A percentile compares a stretch with the other conserved stretches of the same genome.
Evolutionary conservation across 2,797 vertebrate genomes (phyloP).

Genomic region (Selene dorsalis): DNA sequence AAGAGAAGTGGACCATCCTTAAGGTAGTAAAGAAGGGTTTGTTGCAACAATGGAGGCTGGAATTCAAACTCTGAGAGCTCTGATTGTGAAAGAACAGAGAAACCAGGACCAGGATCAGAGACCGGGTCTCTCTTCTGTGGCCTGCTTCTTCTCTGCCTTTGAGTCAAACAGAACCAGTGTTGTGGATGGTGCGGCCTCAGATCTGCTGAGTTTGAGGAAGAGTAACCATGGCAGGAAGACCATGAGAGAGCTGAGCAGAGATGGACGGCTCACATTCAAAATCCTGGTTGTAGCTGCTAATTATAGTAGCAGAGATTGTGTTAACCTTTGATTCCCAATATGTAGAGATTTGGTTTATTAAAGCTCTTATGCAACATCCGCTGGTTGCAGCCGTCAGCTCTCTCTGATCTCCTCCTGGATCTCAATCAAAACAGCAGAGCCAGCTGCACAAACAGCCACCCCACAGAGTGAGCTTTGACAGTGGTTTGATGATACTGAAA

Average conservation of each 20-base stretch:
- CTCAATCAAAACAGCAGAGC: slow-evolving; percentile 76
- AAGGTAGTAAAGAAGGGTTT: slow-evolving; percentile 84
- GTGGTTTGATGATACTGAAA: slow-evolving; percentile 67
- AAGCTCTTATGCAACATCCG: slow-evolving; percentile 23
- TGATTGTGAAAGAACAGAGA: slow-evolving; percentile 67
- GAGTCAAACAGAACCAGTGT: slow-evolving; percentile 62
- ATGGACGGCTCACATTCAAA: slow-evolving; percentile 12
- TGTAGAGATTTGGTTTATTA: slow-evolving; percentile 32
- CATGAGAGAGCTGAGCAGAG: slow-evolving; percentile 45
- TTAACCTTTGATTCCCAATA: slow-evolving; percentile 40
- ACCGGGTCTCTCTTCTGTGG: slow-evolving; percentile 42
- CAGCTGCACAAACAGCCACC: slow-evolving; percentile 77
- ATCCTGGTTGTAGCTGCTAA: slow-evolving; percentile 1
- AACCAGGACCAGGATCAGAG: slow-evolving; percentile 55
- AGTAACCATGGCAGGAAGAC: slow-evolving; percentile 39
- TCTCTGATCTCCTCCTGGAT: slow-evolving; percentile 71
- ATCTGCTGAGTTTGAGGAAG: slow-evolving; percentile 55
- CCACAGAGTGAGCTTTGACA: slow-evolving; percentile 69
- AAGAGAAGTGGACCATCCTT: slow-evolving; percentile 81
- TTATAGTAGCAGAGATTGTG: slow-evolving; percentile 20
- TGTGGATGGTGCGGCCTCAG: slow-evolving; percentile 58
- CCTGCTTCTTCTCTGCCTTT: slow-evolving; percentile 61
- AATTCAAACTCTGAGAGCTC: slow-evolving; percentile 69
- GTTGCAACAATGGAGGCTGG: slow-evolving; percentile 74
- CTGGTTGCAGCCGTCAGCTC: slow-evolving; percentile 52